Percentiles rank a stretch among this genome's conserved stretches.
Conservation (phyloP, 2,113 vertebrate genomes). For the Paralichthys olivaceus region DNA sequence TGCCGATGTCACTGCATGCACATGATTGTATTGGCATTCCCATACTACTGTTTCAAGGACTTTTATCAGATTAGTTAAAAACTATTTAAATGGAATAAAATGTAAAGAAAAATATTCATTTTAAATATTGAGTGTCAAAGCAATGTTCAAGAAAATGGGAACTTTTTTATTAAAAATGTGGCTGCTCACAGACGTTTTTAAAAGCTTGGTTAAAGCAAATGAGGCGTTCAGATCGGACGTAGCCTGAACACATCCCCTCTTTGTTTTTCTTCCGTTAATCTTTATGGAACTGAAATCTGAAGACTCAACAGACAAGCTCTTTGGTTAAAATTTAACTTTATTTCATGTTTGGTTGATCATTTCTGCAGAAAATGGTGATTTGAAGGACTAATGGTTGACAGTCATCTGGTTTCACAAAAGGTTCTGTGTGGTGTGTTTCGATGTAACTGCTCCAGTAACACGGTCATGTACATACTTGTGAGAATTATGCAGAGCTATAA, state of each 20-base stretch:
- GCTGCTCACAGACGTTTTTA: no score
- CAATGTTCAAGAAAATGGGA: no score
- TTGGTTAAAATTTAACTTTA: neutral
- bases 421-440: neutral
- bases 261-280: no score
- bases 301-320: no score
- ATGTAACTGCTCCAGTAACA: neutral
- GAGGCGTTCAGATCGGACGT: neutral
- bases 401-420: neutral
- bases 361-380: neutral
- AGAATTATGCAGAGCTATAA: neutral
- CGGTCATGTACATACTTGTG: neutral
- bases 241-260: neutral
- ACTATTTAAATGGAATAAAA: no score
- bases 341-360: neutral
- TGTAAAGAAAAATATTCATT: no score
- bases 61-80: slow-evolving; percentile 2
- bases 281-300: neutral
- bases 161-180: no score
- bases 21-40: neutral
- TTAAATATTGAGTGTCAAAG: no score
- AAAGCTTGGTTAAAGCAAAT: neutral
- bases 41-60: neutral
- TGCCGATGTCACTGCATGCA: neutral
- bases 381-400: neutral